Percentiles rank a stretch among this genome's conserved stretches.
phyloP scores from a whole-genome alignment of 2,113 vertebrate species.

The Lycaon pictus region DNA sequence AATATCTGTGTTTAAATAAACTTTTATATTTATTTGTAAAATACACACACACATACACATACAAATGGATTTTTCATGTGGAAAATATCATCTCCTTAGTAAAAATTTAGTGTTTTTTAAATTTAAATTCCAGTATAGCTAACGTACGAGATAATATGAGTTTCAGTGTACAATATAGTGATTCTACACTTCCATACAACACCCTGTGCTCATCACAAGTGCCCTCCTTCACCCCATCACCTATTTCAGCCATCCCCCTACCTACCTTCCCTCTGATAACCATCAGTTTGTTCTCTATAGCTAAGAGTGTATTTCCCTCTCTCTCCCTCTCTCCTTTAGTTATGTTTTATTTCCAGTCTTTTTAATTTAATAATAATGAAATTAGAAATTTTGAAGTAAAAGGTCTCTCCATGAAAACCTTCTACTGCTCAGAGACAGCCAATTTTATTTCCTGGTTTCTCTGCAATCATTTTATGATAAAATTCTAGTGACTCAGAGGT shows the following conservation, averaged over 20 bases:
- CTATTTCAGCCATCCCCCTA: background rate
- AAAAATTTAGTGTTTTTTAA: background rate
- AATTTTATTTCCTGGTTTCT: background rate
- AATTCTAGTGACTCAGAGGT: background rate
- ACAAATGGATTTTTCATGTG: background rate
- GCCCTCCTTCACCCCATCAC: background rate
- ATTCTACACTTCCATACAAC: background rate
- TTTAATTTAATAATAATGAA: conserved; percentile 2
- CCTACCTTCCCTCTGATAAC: background rate
- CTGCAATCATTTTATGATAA: background rate
- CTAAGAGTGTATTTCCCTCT: background rate
- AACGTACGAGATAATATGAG: background rate
- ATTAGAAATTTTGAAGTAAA: background rate
- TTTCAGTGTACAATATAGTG: background rate
- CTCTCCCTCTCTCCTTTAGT: background rate
- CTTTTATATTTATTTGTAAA: background rate
- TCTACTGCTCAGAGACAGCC: background rate
- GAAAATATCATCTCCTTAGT: background rate
- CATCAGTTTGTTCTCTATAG: background rate
- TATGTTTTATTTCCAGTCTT: background rate
- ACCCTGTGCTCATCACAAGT: background rate
- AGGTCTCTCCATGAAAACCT: background rate
- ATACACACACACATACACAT: background rate
- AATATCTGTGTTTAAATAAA: background rate
- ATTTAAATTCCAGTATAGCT: background rate